Base-by-base conservation (phyloP, 2,888 invertebrate genomes). In the Agonum fuliginosum region DNA sequence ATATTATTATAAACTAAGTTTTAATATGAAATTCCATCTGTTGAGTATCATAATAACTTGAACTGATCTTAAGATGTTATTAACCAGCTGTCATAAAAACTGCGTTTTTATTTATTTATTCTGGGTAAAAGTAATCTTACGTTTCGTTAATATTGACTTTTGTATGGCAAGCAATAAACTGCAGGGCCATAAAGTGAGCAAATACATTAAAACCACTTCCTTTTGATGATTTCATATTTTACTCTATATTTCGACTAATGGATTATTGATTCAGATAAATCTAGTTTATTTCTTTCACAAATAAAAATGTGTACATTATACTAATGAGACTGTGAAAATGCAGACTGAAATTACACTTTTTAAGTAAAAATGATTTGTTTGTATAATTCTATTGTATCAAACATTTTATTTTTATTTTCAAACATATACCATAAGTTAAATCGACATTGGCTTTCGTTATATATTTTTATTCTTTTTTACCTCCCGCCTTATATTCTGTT, bases 141-240 rank as follows among this genome's bases (percentile, higher is more conserved):
- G 12, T 54, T 54, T 24, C 24, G 12, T 54, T 54, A 54, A 22
- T 54, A 54, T 54, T 54, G 54, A 54, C 54, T 24, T 54, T 54
- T 54, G 24, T 54, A 24, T 27, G 22, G 54, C 12, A n/a, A 24
- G 10, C 22, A n/a, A 24, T 51, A 24, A 51, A 22, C 22, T 22
- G 22, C 54, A 12, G 10, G n/a, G 22, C 24, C 2, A 24, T 54
- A 54, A 54, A 54, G 24, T 54, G 54, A 54, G 24, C 24, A 54
- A 54, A 54, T 54, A 54, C 22, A 54, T 27, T 54, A 54, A 54
- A 54, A n/a, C 24, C 17, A 54, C 54, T 22, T 22, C 54, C 54
- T 54, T 54, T 54, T 12, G 54, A 27, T 54, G 54, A 54, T 54
- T 54, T 54, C n/a, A 54, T 54, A 54, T 54, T 8, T 54, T 54